These are phyloP conservation scores for Ostrea edulis DNA, from an alignment of 1,140 invertebrate species.

Conservation along the genomic window DNA sequence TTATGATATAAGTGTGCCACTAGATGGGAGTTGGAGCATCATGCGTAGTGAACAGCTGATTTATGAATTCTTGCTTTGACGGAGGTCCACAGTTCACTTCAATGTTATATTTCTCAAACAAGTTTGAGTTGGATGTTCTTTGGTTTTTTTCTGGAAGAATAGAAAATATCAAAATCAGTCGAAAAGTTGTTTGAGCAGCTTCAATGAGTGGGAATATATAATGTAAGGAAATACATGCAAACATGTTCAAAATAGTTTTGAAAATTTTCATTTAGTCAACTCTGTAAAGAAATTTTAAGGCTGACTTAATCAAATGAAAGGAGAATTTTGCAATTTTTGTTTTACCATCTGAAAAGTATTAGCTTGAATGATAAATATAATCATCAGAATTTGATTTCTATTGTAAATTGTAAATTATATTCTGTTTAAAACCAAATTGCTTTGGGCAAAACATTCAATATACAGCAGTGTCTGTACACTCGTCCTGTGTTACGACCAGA, in stretches of 20 bases:
- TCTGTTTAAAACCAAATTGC: too few relatives aligned
- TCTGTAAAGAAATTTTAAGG: not conserved
- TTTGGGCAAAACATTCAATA: not conserved
- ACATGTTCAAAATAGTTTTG: not conserved
- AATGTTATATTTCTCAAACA: not conserved
- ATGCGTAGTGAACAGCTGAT: not conserved
- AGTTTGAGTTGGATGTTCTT: not conserved
- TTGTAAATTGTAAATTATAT: too few relatives aligned
- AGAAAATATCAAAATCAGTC: not conserved
- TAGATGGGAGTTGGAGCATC: not conserved
- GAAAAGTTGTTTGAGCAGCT: not conserved
- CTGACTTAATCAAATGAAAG: too few relatives aligned
- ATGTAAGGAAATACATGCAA: not conserved
- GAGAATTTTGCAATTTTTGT: too few relatives aligned
- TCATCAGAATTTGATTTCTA: too few relatives aligned
- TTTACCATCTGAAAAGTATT: too few relatives aligned
- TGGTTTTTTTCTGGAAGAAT: not conserved
- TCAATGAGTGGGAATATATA: not conserved
- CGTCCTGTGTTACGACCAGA: not conserved
- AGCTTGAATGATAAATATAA: too few relatives aligned
- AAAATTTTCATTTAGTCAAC: not conserved
- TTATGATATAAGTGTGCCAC: not conserved
- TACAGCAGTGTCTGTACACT: not conserved
- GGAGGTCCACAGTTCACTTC: not conserved
- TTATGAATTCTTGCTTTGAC: conserved; percentile 17